These are phyloP conservation scores for Sarcophaga caerulescens DNA, from an alignment of 2,888 invertebrate genomes.

Conservation along the genomic window DNA sequence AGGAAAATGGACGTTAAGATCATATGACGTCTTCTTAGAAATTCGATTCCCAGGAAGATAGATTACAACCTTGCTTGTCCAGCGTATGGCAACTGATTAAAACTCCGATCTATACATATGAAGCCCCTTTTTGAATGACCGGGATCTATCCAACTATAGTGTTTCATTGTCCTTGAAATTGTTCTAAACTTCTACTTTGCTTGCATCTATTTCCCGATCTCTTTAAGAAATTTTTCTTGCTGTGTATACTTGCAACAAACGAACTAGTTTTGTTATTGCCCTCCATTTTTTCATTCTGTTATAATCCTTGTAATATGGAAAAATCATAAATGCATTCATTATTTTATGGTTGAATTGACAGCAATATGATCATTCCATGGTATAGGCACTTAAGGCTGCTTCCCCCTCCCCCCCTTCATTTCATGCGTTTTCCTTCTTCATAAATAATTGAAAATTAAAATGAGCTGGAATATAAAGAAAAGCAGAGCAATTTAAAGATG, in stretches of 20 bases:
- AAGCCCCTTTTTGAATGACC: too few relatives aligned
- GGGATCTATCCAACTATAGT: too few relatives aligned
- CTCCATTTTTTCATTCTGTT: not conserved
- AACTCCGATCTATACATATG: too few relatives aligned
- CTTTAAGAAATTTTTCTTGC: conserved; percentile 1
- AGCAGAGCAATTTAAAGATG: conserved; percentile 41
- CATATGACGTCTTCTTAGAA: too few relatives aligned
- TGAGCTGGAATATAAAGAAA: conserved; percentile 9
- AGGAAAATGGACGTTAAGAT: too few relatives aligned
- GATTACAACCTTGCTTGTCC: too few relatives aligned
- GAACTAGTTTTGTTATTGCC: conserved; percentile 12
- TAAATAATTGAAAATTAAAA: not conserved
- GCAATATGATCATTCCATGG: not conserved
- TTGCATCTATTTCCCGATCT: too few relatives aligned
- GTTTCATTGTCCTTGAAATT: too few relatives aligned
- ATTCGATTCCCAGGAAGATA: too few relatives aligned
- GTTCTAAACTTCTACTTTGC: too few relatives aligned
- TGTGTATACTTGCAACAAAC: conserved; percentile 20
- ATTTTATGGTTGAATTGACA: conserved; percentile 53
- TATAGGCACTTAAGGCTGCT: conserved; percentile 43
- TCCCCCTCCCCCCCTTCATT: not conserved
- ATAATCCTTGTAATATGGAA: not conserved
- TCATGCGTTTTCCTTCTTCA: not conserved
- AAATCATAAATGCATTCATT: conserved; percentile 65
- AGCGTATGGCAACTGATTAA: too few relatives aligned